Evolutionary conservation across 2,113 vertebrate genomes (phyloP).

Genomic region (Mobula hypostoma): DNA sequence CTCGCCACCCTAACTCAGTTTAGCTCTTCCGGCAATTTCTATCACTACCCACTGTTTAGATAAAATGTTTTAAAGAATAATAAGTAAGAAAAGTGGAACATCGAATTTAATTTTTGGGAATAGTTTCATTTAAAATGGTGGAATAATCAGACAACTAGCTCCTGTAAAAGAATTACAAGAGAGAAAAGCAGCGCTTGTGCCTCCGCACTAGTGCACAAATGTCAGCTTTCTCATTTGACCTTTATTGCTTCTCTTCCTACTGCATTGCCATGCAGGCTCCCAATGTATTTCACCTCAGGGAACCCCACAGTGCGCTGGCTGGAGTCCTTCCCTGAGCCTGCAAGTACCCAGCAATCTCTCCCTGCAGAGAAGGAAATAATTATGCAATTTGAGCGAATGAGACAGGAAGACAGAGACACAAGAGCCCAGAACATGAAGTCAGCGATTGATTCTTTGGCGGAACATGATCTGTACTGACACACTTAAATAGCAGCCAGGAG

Average conservation of each 20-base stretch:
- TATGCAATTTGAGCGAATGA: slow-evolving; percentile 32
- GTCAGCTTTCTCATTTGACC: background rate
- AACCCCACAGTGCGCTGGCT: slow-evolving; percentile 4
- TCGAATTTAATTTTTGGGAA: too few species aligned
- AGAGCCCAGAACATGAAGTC: background rate
- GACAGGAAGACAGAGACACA: slow-evolving; percentile 18
- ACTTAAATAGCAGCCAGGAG: background rate
- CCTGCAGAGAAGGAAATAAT: slow-evolving; percentile 33
- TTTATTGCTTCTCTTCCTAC: background rate
- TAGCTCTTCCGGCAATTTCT: background rate
- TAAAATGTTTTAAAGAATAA: background rate
- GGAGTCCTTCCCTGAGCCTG: slow-evolving; percentile 8
- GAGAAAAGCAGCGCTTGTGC: too few species aligned
- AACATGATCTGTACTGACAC: slow-evolving; percentile 28
- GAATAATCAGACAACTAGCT: background rate
- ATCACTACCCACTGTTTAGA: background rate
- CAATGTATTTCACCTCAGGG: slow-evolving; percentile 21
- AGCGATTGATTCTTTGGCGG: background rate
- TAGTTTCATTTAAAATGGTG: background rate
- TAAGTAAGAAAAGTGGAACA: background rate
- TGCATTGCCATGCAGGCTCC: slow-evolving; percentile 16
- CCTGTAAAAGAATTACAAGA: background rate
- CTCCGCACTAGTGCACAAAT: background rate
- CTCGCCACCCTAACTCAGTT: background rate
- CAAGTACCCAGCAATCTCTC: background rate